phyloP scores from a whole-genome alignment of 92 coral and sea anemone genomes.

The Umimayanthus kanabou region DNA sequence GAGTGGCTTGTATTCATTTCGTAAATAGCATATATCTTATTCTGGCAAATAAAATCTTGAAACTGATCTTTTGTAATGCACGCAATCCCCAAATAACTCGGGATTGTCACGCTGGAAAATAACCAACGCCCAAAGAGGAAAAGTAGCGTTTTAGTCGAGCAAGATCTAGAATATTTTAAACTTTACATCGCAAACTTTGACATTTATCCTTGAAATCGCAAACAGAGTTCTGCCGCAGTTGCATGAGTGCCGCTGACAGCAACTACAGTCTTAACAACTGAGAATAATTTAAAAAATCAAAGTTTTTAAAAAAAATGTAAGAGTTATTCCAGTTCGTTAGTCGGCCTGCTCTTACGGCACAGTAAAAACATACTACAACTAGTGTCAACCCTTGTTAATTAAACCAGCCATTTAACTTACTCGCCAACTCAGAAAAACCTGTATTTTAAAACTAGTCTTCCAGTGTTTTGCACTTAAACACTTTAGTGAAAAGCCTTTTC shows the following conservation, averaged over 20 bases:
- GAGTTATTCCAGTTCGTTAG: background rate
- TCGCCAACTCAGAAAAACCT: no score
- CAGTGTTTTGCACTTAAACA: background rate
- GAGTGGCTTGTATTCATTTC: background rate
- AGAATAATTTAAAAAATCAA: background rate
- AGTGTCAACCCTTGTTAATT: no score
- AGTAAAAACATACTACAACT: no score
- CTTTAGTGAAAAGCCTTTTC: background rate
- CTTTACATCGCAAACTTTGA: background rate
- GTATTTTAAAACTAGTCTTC: background rate
- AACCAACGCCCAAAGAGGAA: background rate
- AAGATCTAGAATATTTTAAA: background rate
- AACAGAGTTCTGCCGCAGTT: background rate
- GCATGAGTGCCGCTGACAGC: background rate
- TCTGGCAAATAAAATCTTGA: background rate
- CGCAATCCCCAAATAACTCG: background rate
- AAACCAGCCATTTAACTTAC: no score
- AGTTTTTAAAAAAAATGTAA: background rate
- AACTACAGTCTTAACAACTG: background rate
- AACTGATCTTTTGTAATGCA: slow-evolving; percentile 19
- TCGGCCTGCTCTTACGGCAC: background rate
- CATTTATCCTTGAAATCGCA: background rate
- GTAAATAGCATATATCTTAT: background rate
- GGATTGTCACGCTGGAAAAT: background rate
- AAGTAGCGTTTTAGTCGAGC: background rate